These are phyloP conservation scores for Pardalotus punctatus DNA, from an alignment of 2,113 vertebrate genomes.

Conservation along the genomic window DNA sequence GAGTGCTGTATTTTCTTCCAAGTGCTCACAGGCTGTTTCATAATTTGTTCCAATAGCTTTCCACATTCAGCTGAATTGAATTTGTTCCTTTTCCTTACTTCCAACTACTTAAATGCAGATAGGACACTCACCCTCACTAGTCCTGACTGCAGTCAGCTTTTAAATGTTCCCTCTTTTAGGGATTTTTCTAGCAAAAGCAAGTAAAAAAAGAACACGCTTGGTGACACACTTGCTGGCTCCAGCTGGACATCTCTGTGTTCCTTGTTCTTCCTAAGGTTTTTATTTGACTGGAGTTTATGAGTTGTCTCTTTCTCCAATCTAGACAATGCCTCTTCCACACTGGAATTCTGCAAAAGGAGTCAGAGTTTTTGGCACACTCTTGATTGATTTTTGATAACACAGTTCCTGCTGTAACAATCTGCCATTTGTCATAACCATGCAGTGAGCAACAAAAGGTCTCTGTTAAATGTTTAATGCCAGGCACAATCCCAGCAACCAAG, in stretches of 20 bases:
- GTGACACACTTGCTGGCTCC: neutral
- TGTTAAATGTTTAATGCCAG: constrained; percentile 1
- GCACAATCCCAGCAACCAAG: neutral
- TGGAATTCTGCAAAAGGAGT: neutral
- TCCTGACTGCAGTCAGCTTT: neutral
- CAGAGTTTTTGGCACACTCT: neutral
- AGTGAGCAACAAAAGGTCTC: constrained; percentile 28
- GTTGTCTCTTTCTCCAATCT: neutral
- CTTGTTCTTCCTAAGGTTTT: neutral
- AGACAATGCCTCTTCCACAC: neutral
- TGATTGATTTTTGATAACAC: constrained; percentile 25
- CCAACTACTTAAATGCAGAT: neutral
- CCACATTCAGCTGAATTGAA: neutral
- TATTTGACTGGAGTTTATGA: neutral
- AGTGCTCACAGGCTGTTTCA: neutral
- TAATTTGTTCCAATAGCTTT: constrained; percentile 7
- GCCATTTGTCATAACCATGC: neutral
- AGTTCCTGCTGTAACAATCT: constrained; percentile 32
- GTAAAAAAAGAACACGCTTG: neutral
- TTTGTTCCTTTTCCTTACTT: neutral
- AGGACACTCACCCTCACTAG: neutral
- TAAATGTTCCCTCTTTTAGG: neutral
- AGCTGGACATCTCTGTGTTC: neutral
- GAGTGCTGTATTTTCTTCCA: neutral
- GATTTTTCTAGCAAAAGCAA: neutral